Base-by-base conservation (phyloP, 1,140 invertebrate genomes). In the Sarcophaga peregrina region DNA sequence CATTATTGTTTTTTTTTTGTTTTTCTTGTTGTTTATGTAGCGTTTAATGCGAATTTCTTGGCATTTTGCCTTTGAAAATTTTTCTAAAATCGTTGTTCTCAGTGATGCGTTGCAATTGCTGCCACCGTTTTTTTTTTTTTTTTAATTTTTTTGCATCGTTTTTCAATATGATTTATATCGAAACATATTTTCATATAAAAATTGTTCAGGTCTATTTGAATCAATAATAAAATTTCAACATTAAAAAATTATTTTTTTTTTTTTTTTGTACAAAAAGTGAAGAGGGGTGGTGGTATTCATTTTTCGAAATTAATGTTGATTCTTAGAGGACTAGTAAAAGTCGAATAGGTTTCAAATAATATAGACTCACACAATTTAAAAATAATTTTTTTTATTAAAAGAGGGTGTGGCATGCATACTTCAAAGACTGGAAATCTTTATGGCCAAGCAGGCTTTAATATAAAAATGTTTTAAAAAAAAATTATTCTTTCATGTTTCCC, bases 201-300 rank as follows among this genome's bases (percentile, higher is more conserved):
- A 20, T 9, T 1, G 75, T 78, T 78, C 75, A 78, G 75, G 47
- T 78, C 75, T 78, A 78, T 78, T 78, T 52, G 75, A 78, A 78
- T 78, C 75, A 52, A 78, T 78, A 78, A 76, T 48, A 47, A 47
- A 45, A 48, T 46, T 47, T n/a, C 37, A 9, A 72, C 20, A n/a
- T 62, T 72, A 6, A 76, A 76, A 47, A 76, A 76, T 48, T 76
- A 48, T 47, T 76, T 48, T 58, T 6, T 13, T n/a, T n/a, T n/a
- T n/a, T n/a, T n/a, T n/a, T n/a, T n/a, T n/a, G n/a, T n/a, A n/a
- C 15, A 58, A 13, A 58, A 13, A 13, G 3, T 0, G 15, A 48
- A 47, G 45, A 76, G n/a, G 47, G 5, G 45, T 48, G 74, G n/a
- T 17, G 20, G 9, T 48, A 76, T 17, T 76, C 25, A 76, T n/a